Base-by-base conservation (phyloP, 1,140 invertebrate species). In the Elymnias hypermnestra region DNA sequence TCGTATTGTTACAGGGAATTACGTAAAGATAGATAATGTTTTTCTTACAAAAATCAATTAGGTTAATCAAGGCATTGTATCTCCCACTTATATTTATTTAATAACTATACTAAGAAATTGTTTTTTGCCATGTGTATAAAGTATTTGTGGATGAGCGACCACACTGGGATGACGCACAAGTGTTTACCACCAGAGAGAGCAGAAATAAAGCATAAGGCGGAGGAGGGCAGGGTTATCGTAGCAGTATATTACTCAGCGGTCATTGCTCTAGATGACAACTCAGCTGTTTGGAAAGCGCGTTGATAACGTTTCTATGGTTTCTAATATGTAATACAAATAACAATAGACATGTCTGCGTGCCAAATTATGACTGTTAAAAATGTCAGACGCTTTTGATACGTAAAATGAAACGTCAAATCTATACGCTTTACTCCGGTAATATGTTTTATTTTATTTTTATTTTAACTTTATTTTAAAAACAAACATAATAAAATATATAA, bases 121-220 rank as follows among this genome's bases (percentile, higher is more conserved):
- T 12, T 13, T 3, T 8, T 29, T 33, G 22, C 37, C 23, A 65
- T 66, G 58, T 52, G 57, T 26, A 48, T 12, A 39, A 65, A 57
- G 60, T 75, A 77, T 77, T 77, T 72, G 70, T 72, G 62, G 65
- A 69, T 49, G 42, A 29, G 49, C 66, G 67, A 73, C 69, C 66
- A 67, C 67, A 72, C 35, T 58, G 70, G 64, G 66, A 68, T 78
- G 74, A 76, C 72, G 72, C 66, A 76, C 70, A 69, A 63, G 56
- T 72, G 74, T 82, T 76, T 72, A 68, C 74, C 72, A 71, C 64
- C 74, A 69, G 63, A 48, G 68, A 70, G 77, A 57, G 53, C 66
- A 69, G 55, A 76, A 74, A 81, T 81, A 81, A 81, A 74, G 58
- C 61, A 57, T 33, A 12, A 10, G 29, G 18, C 40, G 47, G 48